Evolutionary conservation across 2,888 invertebrate species (phyloP), one percentile per base, ranked within the genome.

Genomic region (Ypsolopha scabrella): DNA sequence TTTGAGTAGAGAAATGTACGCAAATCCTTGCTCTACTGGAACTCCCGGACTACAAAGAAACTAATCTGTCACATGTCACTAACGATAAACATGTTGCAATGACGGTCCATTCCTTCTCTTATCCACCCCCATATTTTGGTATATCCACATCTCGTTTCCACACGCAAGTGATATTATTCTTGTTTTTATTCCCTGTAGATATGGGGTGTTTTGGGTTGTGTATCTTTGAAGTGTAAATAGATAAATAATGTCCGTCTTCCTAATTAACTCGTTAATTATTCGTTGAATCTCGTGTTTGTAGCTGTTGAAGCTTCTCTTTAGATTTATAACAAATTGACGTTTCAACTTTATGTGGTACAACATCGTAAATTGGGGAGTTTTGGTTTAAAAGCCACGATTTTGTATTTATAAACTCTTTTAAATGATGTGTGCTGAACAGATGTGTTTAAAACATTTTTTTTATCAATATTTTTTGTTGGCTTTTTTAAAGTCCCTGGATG

Each of bases 211-310:
- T 39, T 39, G 10, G 39, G 10, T 39, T 39, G 6, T 10, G 39
- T 39, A 11, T 11, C n/a, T 39, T 39, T 39, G 39, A 64, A 53
- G 53, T 60, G 58, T 57, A 60, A 63, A 66, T 58, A 48, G 51
- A 58, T 61, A 70, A 75, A 72, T 70, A 64, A 70, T 61, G 58
- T 58, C 60, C 57, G 58, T 51, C 59, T 61, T 52, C 58, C 65
- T 72, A 75, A 75, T 75, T 75, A 71, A 60, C 53, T 50, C 57
- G 60, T 72, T 65, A 56, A 64, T 73, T 72, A 67, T 65, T 65
- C 62, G 63, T 59, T 58, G 56, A 59, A 56, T 51, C 41, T 39
- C 52, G 55, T 49, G 59, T 62, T 63, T 63, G 54, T 62, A 63
- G 64, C 63, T 63, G 60, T 58, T 57, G 39, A 24, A 24, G 24